phyloP scores from a whole-genome alignment of 2,888 invertebrate genomes.

The Tridacna crocea region DNA sequence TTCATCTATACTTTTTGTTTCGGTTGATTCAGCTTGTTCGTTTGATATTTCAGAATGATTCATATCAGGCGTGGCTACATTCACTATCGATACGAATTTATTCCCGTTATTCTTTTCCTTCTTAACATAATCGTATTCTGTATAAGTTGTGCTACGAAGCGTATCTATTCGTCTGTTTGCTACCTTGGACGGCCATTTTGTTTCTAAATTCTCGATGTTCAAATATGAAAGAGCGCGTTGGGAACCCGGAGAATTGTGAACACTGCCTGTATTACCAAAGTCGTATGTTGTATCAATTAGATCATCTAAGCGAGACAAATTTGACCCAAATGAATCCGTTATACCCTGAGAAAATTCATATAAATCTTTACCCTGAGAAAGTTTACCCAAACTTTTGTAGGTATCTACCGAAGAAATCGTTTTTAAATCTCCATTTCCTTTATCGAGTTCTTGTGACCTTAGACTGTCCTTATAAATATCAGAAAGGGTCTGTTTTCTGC shows the following conservation, averaged over 20 bases:
- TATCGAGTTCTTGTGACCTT: neutral
- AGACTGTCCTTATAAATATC: slow-evolving; percentile 25
- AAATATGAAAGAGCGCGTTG: neutral
- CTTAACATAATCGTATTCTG: slow-evolving; percentile 18
- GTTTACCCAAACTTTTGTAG: slow-evolving; percentile 25
- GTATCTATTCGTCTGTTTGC: neutral
- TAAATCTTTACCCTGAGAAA: slow-evolving; percentile 3
- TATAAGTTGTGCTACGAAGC: slow-evolving; percentile 3
- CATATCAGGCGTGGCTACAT: slow-evolving; percentile 27
- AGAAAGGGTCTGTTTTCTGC: slow-evolving; percentile 19
- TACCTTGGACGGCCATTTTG: slow-evolving; percentile 12
- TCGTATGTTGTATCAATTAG: slow-evolving; percentile 25
- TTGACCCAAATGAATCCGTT: neutral
- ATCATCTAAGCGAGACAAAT: neutral
- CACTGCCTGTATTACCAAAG: slow-evolving; percentile 10
- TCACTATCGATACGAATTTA: slow-evolving; percentile 43
- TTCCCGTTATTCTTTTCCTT: slow-evolving; percentile 1
- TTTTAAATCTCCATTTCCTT: slow-evolving; percentile 20
- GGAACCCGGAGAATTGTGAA: slow-evolving; percentile 1
- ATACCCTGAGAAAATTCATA: neutral
- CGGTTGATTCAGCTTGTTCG: neutral
- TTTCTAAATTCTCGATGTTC: neutral
- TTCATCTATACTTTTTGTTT: neutral
- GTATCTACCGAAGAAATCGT: slow-evolving; percentile 23
- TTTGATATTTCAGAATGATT: neutral